Conservation (phyloP, 2,797 vertebrate species). For the Sebastes melanostomus region DNA sequence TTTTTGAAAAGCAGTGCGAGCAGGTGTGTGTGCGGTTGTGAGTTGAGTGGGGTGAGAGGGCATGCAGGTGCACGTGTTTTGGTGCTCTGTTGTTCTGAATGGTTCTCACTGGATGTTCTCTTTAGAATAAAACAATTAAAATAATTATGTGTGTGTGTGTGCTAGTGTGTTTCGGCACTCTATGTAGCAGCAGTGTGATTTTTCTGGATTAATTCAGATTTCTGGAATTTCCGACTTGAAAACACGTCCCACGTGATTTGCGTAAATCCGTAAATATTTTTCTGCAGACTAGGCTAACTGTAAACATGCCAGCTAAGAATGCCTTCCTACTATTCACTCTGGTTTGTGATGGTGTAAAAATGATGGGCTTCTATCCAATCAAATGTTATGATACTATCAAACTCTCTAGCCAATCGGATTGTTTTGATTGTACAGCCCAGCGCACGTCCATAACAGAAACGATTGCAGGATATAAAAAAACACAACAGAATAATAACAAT, state of each 20-base stretch:
- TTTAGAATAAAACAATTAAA: not conserved
- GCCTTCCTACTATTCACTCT: not conserved
- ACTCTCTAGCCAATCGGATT: not conserved
- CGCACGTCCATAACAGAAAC: not conserved
- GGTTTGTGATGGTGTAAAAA: not conserved
- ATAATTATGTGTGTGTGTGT: not conserved
- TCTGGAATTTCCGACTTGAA: not conserved
- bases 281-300: not conserved
- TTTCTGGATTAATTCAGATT: not conserved
- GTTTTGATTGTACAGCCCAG: not conserved
- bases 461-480: not conserved
- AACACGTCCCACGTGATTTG: not conserved
- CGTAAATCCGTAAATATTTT: not conserved
- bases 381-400: not conserved
- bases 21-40: not conserved
- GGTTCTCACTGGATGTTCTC: not conserved
- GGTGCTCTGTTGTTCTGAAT: not conserved
- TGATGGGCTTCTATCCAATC: not conserved
- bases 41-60: not conserved
- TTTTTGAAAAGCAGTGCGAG: not conserved
- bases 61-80: conserved; percentile 31
- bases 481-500: not conserved
- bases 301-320: not conserved
- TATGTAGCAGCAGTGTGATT: not conserved
- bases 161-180: not conserved